A percentile compares a stretch with the other conserved stretches of the same genome.
These are phyloP conservation scores for Pristionchus arcanus DNA, from an alignment of 2,888 invertebrate genomes.

Conservation along the genomic window DNA sequence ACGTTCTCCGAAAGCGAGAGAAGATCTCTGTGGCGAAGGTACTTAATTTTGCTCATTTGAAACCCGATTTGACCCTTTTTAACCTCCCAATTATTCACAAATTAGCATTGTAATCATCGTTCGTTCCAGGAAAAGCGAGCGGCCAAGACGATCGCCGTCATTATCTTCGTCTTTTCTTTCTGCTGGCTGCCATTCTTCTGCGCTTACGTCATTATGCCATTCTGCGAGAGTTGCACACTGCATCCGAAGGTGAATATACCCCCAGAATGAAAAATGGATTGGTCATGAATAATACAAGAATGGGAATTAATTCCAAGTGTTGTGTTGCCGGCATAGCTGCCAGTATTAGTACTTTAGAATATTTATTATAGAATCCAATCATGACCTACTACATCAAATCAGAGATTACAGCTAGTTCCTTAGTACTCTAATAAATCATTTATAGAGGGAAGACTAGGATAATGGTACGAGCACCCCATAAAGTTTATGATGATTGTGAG, in stretches of 20 bases:
- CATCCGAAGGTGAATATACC: slow-evolving; percentile 75
- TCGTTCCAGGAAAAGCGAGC: slow-evolving; percentile 76
- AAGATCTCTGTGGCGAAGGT: slow-evolving; percentile 79
- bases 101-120: not conserved
- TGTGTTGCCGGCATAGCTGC: no score
- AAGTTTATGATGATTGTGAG: not conserved
- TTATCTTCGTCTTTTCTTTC: slow-evolving; percentile 79
- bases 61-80: no score
- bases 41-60: not conserved
- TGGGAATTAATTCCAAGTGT: no score
- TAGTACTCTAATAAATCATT: no score
- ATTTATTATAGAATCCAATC: no score
- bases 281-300: no score
- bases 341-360: no score
- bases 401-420: no score
- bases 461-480: not conserved
- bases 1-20: slow-evolving; percentile 76
- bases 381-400: no score
- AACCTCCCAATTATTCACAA: not conserved
- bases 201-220: slow-evolving; percentile 79
- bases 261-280: no score
- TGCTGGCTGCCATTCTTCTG: slow-evolving; percentile 80
- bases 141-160: slow-evolving; percentile 80
- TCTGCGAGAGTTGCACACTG: slow-evolving; percentile 76
- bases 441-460: no score